Conservation (phyloP, 1,140 invertebrate genomes). For the Mya arenaria region DNA sequence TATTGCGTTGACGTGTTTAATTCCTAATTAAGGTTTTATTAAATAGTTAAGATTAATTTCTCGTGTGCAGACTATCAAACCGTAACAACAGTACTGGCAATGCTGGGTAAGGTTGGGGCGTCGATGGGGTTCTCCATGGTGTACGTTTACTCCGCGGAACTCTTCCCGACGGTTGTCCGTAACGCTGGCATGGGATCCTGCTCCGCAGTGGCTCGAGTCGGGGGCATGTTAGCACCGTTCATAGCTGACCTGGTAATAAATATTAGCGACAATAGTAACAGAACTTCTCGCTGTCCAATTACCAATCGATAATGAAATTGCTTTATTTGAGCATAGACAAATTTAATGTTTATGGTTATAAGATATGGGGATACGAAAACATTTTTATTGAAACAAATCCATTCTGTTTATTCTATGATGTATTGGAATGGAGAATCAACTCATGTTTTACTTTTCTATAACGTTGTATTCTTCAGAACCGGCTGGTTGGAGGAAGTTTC, state of each 20-base stretch:
- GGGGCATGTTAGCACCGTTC: constrained; percentile 88
- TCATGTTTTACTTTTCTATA: constrained; percentile 77
- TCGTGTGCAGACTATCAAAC: neutral
- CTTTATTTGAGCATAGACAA: neutral
- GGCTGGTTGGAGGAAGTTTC: constrained; percentile 13
- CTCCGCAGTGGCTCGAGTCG: constrained; percentile 89
- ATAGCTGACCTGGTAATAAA: constrained; percentile 69
- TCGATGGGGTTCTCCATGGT: constrained; percentile 84
- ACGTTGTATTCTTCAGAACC: neutral
- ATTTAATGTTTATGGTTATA: neutral
- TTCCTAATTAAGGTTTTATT: neutral
- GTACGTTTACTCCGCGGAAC: constrained; percentile 91
- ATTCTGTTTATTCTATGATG: neutral
- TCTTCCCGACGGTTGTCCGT: constrained; percentile 92
- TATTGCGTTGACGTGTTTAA: neutral
- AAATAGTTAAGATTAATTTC: neutral
- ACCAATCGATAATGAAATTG: neutral
- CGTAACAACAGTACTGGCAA: constrained; percentile 82
- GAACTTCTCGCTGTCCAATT: neutral
- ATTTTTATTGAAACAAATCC: neutral
- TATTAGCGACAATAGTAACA: neutral
- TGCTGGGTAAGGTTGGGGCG: constrained; percentile 86
- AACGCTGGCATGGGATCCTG: constrained; percentile 91
- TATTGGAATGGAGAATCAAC: neutral
- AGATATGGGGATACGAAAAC: neutral